Conservation (phyloP, 1,140 invertebrate species). For the Leptonema lineaticorne region DNA sequence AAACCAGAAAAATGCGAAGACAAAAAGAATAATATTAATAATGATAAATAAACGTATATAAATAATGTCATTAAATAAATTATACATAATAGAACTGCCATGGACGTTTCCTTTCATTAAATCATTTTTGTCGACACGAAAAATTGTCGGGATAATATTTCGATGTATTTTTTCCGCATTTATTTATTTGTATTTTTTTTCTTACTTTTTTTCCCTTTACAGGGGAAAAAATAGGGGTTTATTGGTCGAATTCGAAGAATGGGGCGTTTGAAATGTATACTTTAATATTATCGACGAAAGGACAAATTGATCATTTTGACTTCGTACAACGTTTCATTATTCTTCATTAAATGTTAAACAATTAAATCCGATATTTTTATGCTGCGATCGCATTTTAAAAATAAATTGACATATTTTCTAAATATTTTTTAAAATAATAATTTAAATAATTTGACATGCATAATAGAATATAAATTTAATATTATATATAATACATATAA, state of each 20-base stretch:
- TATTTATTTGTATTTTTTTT: neutral
- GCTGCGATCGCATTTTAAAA: too few relatives aligned
- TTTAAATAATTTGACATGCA: too few relatives aligned
- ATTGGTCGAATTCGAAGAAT: neutral
- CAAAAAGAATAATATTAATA: too few relatives aligned
- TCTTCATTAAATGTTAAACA: too few relatives aligned
- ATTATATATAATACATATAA: too few relatives aligned
- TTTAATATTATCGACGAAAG: neutral
- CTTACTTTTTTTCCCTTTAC: neutral
- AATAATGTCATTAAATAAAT: too few relatives aligned
- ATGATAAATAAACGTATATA: too few relatives aligned
- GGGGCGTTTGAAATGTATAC: neutral
- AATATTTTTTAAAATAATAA: too few relatives aligned
- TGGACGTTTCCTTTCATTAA: conserved; percentile 10
- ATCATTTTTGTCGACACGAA: neutral
- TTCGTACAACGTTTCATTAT: too few relatives aligned
- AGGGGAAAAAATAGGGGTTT: neutral
- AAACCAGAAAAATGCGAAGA: neutral
- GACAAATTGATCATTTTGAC: neutral
- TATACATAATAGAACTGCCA: neutral
- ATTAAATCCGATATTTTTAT: too few relatives aligned
- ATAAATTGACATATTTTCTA: too few relatives aligned
- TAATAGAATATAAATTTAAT: too few relatives aligned
- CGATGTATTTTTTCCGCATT: neutral
- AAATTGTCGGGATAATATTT: neutral